Percentiles rank a stretch among this genome's conserved stretches.
These are phyloP conservation scores for Brachionus rubens DNA, from an alignment of 1,140 invertebrate species.

Conservation along the genomic window DNA sequence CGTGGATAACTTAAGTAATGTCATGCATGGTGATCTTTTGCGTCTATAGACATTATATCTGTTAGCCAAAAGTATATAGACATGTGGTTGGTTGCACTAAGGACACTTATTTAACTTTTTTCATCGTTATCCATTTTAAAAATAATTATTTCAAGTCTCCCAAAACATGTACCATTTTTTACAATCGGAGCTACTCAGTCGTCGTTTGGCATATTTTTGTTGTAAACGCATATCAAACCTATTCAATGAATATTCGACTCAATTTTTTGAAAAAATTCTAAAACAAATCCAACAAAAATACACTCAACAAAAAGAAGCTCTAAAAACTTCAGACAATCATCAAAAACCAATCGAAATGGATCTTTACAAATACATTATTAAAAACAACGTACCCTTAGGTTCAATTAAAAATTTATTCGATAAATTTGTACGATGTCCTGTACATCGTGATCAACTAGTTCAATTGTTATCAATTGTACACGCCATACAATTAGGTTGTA, in stretches of 20 bases:
- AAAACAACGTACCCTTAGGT: slow-evolving; percentile 16
- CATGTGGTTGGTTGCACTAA: too few relatives aligned
- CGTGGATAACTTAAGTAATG: too few relatives aligned
- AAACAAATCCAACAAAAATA: slow-evolving; percentile 33
- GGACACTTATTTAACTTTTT: too few relatives aligned
- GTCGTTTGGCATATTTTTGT: slow-evolving; percentile 40
- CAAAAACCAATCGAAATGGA: neutral
- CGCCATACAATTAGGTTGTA: slow-evolving; percentile 28
- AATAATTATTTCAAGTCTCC: neutral
- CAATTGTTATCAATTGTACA: slow-evolving; percentile 30
- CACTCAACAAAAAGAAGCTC: neutral
- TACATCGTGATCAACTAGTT: slow-evolving; percentile 16
- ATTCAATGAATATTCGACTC: slow-evolving; percentile 27
- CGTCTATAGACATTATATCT: too few relatives aligned
- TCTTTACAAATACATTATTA: slow-evolving; percentile 3
- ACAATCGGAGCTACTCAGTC: slow-evolving; percentile 26
- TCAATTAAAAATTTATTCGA: slow-evolving; percentile 9
- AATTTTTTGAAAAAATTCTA: slow-evolving; percentile 16
- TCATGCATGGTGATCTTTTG: too few relatives aligned
- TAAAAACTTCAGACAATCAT: neutral
- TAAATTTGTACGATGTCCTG: slow-evolving; percentile 22
- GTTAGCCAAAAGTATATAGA: too few relatives aligned
- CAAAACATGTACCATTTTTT: slow-evolving; percentile 43
- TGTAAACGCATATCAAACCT: slow-evolving; percentile 35
- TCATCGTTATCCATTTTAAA: neutral